Percentiles rank a stretch among this genome's conserved stretches.
phyloP scores from a whole-genome alignment of 2,113 vertebrate species.

The Xiphorhynchus elegans region DNA sequence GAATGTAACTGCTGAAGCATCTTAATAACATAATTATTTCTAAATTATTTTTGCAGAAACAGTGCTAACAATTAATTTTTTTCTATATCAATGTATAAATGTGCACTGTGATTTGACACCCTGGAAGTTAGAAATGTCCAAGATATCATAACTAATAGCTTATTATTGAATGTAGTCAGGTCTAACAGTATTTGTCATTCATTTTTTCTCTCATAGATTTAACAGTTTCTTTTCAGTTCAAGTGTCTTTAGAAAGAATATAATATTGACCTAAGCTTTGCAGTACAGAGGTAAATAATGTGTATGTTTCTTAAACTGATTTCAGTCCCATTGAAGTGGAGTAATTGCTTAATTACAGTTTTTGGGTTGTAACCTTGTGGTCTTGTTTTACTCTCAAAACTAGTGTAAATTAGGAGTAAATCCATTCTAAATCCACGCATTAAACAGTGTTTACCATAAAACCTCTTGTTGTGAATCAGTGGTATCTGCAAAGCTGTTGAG shows the following conservation, averaged over 20 bases:
- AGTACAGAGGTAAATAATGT: background rate
- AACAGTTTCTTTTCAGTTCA: background rate
- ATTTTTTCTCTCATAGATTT: background rate
- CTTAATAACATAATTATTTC: conserved; percentile 13
- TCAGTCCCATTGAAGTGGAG: background rate
- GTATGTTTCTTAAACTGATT: background rate
- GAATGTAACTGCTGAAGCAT: background rate
- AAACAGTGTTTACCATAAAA: background rate
- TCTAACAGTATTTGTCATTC: background rate
- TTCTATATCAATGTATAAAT: background rate
- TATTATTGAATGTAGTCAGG: background rate
- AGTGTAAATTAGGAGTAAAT: background rate
- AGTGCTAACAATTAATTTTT: background rate
- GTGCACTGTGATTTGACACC: background rate
- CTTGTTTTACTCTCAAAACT: background rate
- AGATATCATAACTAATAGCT: background rate
- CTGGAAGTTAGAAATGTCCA: background rate
- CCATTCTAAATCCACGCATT: background rate
- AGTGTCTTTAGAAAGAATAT: background rate
- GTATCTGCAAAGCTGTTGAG: background rate
- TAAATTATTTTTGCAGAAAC: background rate
- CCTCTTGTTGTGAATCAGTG: background rate
- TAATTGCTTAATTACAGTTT: conserved; percentile 5
- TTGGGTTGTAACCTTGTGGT: background rate
- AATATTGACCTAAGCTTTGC: background rate